Evolutionary conservation across 1,140 invertebrate genomes (phyloP).

Genomic region (Dendroctonus valens): DNA sequence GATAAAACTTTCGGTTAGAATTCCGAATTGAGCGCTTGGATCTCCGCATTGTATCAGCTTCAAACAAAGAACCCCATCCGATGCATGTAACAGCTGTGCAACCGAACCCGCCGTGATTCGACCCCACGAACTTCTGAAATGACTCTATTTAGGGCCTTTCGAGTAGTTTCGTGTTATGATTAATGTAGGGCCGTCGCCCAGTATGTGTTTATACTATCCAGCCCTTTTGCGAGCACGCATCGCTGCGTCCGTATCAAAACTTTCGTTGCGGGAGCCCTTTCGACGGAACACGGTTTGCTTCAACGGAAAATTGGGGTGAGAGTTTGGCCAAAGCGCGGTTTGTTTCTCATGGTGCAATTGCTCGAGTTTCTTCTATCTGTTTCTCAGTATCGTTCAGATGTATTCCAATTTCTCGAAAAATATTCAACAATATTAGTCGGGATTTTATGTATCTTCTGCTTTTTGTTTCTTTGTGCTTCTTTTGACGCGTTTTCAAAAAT

Average conservation of each 20-base stretch:
- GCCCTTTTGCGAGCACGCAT: constrained; percentile 46
- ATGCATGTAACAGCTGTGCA: constrained; percentile 39
- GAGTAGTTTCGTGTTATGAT: constrained; percentile 44
- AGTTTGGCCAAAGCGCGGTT: constrained; percentile 26
- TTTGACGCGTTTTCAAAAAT: too few relatives aligned
- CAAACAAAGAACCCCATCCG: constrained; percentile 21
- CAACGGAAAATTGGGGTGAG: constrained; percentile 24
- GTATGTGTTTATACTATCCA: constrained; percentile 43
- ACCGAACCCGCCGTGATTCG: constrained; percentile 31
- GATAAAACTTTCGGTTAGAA: background rate
- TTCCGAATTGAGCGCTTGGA: background rate
- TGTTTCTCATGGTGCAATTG: constrained; percentile 16
- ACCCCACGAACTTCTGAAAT: constrained; percentile 28
- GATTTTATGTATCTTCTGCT: too few relatives aligned
- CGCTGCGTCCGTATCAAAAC: constrained; percentile 49
- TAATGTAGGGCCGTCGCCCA: constrained; percentile 46
- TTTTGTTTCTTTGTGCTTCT: too few relatives aligned
- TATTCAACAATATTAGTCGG: too few relatives aligned
- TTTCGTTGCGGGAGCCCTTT: constrained; percentile 39
- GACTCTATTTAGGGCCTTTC: constrained; percentile 41
- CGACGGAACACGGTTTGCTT: constrained; percentile 11
- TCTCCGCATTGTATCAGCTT: background rate
- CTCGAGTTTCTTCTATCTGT: background rate
- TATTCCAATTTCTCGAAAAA: too few relatives aligned
- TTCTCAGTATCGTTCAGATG: too few relatives aligned